These are phyloP conservation scores for Drepanosiphum platanoidis DNA, from an alignment of 2,888 invertebrate genomes.

Conservation along the genomic window DNA sequence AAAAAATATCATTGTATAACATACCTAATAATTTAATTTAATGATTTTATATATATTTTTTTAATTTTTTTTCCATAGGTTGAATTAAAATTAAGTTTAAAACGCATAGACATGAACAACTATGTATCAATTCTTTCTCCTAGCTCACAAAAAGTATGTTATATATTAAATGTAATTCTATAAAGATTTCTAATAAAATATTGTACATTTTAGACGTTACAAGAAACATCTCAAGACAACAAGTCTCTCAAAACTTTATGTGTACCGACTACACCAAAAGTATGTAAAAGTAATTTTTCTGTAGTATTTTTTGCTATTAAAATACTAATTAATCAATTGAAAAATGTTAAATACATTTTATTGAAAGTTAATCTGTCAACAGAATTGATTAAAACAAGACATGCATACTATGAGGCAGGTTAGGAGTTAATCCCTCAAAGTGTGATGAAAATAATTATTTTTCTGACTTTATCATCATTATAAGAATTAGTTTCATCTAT, in stretches of 20 bases:
- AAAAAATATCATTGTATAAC: background rate
- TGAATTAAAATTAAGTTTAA: constrained; percentile 50
- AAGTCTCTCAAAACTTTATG: background rate
- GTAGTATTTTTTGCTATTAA: background rate
- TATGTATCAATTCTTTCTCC: constrained; percentile 42
- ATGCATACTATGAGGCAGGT: too few species aligned
- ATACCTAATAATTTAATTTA: background rate
- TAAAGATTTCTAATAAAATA: background rate
- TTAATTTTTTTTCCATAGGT: constrained; percentile 6
- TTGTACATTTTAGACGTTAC: background rate
- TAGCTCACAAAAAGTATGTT: constrained; percentile 32
- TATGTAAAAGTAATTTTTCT: constrained; percentile 18
- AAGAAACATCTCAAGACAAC: background rate
- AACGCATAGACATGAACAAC: constrained; percentile 20
- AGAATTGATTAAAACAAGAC: background rate
- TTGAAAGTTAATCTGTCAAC: background rate
- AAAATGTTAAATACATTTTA: background rate
- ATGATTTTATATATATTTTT: too few species aligned
- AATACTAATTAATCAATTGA: background rate
- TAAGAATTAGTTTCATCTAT: too few species aligned
- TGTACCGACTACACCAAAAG: constrained; percentile 27
- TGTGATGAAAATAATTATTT: too few species aligned
- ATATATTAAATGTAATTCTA: background rate
- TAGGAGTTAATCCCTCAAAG: too few species aligned
- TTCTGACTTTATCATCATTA: too few species aligned